Conservation (phyloP, 2,888 invertebrate species). For the Alitta virens region DNA sequence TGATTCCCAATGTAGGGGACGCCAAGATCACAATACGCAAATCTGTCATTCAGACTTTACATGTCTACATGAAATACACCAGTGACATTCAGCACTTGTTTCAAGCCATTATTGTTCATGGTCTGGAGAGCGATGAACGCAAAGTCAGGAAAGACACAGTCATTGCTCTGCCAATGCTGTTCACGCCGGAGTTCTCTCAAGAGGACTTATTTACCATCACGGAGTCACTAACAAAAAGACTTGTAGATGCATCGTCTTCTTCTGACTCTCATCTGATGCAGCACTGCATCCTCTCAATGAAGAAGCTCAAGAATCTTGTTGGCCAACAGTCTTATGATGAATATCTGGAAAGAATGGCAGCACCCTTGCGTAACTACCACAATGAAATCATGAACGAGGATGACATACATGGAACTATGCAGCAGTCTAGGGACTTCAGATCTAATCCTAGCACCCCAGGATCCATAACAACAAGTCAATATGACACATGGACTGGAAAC, state of each 20-base stretch:
- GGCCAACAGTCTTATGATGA: slow-evolving; percentile 53
- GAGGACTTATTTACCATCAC: slow-evolving; percentile 55
- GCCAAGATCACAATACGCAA: slow-evolving; percentile 51
- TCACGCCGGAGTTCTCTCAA: slow-evolving; percentile 56
- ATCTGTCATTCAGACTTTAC: slow-evolving; percentile 57
- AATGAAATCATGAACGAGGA: slow-evolving; percentile 19
- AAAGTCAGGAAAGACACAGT: slow-evolving; percentile 54
- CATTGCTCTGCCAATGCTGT: slow-evolving; percentile 55
- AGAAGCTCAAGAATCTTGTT: slow-evolving; percentile 54
- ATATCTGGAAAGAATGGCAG: slow-evolving; percentile 46
- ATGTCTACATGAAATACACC: slow-evolving; percentile 58
- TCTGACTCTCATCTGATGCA: slow-evolving; percentile 35
- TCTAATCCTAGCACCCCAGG: not conserved
- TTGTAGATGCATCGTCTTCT: slow-evolving; percentile 38
- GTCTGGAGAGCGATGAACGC: slow-evolving; percentile 53
- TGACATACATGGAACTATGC: not conserved
- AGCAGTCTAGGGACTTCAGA: not conserved
- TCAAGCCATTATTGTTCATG: slow-evolving; percentile 53
- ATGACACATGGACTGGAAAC: not conserved
- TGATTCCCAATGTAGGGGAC: slow-evolving; percentile 55
- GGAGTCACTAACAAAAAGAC: slow-evolving; percentile 47
- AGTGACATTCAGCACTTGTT: slow-evolving; percentile 55
- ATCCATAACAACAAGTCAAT: not conserved
- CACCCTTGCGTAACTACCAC: slow-evolving; percentile 30
- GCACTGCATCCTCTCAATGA: slow-evolving; percentile 51